Base-by-base conservation (phyloP, 2,797 vertebrate species). In the Gallinago stenura region DNA sequence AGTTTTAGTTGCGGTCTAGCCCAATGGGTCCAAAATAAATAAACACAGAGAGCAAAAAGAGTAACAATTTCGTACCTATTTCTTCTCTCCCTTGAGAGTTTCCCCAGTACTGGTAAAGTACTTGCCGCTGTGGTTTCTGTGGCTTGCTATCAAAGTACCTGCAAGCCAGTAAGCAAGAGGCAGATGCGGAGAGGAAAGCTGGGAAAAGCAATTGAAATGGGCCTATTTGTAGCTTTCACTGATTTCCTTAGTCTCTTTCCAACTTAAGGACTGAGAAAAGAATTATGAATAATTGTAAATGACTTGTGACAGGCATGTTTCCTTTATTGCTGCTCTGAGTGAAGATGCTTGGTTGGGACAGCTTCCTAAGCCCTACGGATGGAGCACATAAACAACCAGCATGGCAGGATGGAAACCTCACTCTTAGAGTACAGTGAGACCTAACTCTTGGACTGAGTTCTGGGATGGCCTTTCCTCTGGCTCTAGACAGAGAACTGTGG, bases 1-100 rank as follows among this genome's bases (percentile, higher is more conserved):
- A 98, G 68, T 97, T 98, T 98, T 97, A 97, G 97, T 97, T 97
- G 95, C 81, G 89, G 97, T 98, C 96, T 98, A 97, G 94, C 93
- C 88, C 83, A 94, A 70, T 58, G 19, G 77, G 70, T 97, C 98
- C 98, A 98, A 98, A 97, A 95, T 98, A 98, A 98, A 98, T 96
- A 98, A 98, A 98, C 84, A 95, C 43, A 91, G 76, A 93, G 83
- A 97, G 96, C 94, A 95, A 97, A 97, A 96, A 93, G 96, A 95
- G 96, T 96, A 97, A 97, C 89, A 94, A 80, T 96, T 97, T 96
- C 11, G 4, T 96, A 96, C 87, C 70, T 94, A 83, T 90, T 97
- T 96, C 62, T 94, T 92, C 68, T 85, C 26, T 57, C 76, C 83
- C 70, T 30, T 41, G 90, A 71, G 93, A 87, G 28, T 92, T 93